phyloP scores from a whole-genome alignment of 1,140 invertebrate genomes.

The Pogonus chalceus region DNA sequence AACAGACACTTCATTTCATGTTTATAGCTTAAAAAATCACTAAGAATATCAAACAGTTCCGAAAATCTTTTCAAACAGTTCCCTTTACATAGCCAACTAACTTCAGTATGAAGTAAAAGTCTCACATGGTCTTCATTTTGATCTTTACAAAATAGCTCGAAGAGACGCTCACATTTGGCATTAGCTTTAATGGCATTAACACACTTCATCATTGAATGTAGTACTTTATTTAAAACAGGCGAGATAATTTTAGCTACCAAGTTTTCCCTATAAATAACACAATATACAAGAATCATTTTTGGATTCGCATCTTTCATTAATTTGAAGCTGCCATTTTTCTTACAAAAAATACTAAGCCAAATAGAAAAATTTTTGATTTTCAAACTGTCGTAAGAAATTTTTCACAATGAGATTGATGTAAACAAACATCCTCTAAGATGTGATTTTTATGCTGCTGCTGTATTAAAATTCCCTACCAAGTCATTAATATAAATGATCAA shows the following conservation, averaged over 20 bases:
- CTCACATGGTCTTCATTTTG: slow-evolving; percentile 21
- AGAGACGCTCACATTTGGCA: slow-evolving; percentile 20
- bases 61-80: slow-evolving; percentile 22
- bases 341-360: slow-evolving; percentile 14
- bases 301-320: slow-evolving; percentile 17
- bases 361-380: too few relatives aligned
- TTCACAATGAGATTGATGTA: too few relatives aligned
- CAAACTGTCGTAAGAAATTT: too few relatives aligned
- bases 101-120: slow-evolving; percentile 23
- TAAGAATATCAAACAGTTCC: slow-evolving; percentile 19
- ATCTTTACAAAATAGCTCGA: slow-evolving; percentile 20
- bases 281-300: slow-evolving; percentile 21
- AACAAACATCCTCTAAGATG: too few relatives aligned
- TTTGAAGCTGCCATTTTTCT: slow-evolving; percentile 11
- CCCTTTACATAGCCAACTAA: slow-evolving; percentile 22
- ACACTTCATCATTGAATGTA: slow-evolving; percentile 18
- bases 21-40: slow-evolving; percentile 19
- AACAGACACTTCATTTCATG: slow-evolving; percentile 20
- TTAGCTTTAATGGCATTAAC: slow-evolving; percentile 20
- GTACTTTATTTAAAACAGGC: slow-evolving; percentile 22
- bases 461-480: too few relatives aligned
- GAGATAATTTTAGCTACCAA: slow-evolving; percentile 19
- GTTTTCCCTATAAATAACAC: slow-evolving; percentile 21
- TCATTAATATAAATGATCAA: too few relatives aligned
- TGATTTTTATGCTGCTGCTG: too few relatives aligned